Conservation (phyloP, 1,140 invertebrate species). For the Hormaphis cornu region DNA sequence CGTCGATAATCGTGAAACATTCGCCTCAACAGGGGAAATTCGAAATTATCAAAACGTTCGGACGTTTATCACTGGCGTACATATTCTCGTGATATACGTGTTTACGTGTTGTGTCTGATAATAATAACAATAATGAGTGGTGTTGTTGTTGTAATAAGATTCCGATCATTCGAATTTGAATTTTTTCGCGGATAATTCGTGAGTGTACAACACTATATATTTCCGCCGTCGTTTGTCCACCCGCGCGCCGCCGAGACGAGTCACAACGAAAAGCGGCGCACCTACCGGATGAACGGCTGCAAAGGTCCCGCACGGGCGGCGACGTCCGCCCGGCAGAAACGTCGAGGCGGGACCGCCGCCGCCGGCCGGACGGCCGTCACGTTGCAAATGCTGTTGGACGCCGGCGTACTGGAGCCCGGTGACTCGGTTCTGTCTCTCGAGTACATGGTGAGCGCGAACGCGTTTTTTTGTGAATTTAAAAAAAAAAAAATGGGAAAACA, state of each 20-base stretch:
- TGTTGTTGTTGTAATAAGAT: constrained; percentile 13
- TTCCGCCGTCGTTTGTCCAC: no score
- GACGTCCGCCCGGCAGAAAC: background rate
- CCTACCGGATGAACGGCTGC: background rate
- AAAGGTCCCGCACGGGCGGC: background rate
- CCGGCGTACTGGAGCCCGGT: constrained; percentile 70
- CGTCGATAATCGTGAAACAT: no score
- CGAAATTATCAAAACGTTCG: no score
- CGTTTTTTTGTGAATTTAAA: background rate
- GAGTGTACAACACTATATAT: no score
- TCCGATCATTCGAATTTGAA: constrained; percentile 23
- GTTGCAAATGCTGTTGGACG: constrained; percentile 69
- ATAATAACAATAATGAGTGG: constrained; percentile 8
- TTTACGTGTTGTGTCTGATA: no score
- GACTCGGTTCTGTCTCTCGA: constrained; percentile 74
- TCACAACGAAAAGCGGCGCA: no score
- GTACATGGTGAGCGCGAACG: constrained; percentile 57
- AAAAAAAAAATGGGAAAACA: background rate
- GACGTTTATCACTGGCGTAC: no score
- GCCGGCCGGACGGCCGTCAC: constrained; percentile 66
- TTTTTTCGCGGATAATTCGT: constrained; percentile 12
- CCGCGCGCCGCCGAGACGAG: no score
- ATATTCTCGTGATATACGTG: no score
- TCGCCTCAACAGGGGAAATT: no score
- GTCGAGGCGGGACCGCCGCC: constrained; percentile 38